Evolutionary conservation across 2,113 vertebrate genomes (phyloP), one percentile per base, ranked within the genome.

Genomic region (Amia ocellicauda): DNA sequence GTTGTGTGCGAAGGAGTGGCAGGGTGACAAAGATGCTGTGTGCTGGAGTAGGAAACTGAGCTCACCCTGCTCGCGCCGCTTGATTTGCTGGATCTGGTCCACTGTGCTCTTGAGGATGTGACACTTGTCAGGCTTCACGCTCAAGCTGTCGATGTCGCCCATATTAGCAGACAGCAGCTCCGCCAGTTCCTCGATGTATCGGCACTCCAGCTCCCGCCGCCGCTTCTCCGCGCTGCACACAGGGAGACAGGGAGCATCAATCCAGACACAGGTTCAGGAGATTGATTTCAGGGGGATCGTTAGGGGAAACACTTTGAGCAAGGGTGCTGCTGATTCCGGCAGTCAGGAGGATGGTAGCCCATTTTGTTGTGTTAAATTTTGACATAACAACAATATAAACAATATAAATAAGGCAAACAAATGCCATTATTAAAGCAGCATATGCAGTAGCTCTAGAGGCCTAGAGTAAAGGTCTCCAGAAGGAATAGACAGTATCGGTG

Each of bases 51-150:
- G 52, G 29, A 47, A 57, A 64, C 20, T 50, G 16, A 8, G 50
- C 73, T 84, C 79, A 98, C 95, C 94, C 88, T 93, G 93, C 75
- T 97, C 93, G 28, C 92, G 85, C 69, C 91, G 91, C 74, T 93
- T 96, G 86, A 97, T 93, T 83, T 93, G 88, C 88, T 97, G 95
- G 86, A 98, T 96, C 86, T 97, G 95, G 76, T 95, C 93, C 61
- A 98, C 92, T 0, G 93, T 96, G 77, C 91, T 95, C 68, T 91
- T 93, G 16, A 98, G 89, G 78, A 97, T 94, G 83, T 93, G 94
- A 89, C 94, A 95, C 90, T 96, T 96, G 86, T 98, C 95, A 0
- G 95, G 95, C 71, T 97, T 97, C 76, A 91, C 88, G 4, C 89
- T 97, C 74, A 97, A 84, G 23, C 89, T 91, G 86, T 93, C 89